Conservation (phyloP, 1,140 invertebrate genomes). For the Cyrtorhinus lividipennis region DNA sequence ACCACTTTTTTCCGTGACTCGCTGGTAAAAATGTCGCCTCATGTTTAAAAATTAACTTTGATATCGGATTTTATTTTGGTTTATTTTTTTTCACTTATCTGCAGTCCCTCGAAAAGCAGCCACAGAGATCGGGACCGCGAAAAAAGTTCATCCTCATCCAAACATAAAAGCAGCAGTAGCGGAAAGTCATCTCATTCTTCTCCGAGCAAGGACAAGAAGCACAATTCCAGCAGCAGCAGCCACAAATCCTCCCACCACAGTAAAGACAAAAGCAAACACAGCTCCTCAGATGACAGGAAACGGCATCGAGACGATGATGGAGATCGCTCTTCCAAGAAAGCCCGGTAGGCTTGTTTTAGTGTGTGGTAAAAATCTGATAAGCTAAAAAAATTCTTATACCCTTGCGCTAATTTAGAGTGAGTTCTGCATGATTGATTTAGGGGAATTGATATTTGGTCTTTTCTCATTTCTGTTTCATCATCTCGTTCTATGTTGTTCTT, state of each 20-base stretch:
- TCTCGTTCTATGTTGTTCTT: no score
- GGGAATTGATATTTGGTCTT: no score
- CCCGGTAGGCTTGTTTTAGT: constrained; percentile 2
- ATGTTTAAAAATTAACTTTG: background rate
- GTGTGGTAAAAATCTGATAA: no score
- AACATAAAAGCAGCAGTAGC: constrained; percentile 16
- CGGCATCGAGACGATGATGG: constrained; percentile 25
- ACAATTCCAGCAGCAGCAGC: constrained; percentile 16
- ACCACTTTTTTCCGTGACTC: background rate
- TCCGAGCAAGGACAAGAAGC: background rate
- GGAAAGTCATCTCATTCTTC: constrained; percentile 5
- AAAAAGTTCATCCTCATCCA: constrained; percentile 10
- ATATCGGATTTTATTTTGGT: constrained; percentile 4
- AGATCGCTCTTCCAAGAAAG: background rate
- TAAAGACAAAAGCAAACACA: constrained; percentile 28
- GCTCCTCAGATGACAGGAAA: constrained; percentile 19
- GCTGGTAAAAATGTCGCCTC: background rate
- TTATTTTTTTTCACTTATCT: background rate
- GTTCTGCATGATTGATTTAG: no score
- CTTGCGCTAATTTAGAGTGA: no score
- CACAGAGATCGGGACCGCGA: constrained; percentile 15
- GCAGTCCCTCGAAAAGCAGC: constrained; percentile 10
- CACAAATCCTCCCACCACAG: constrained; percentile 28
- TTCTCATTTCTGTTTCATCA: no score
- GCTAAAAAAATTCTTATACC: no score